These are phyloP conservation scores for Momotus momota DNA, from an alignment of 2,797 vertebrate genomes.

Conservation along the genomic window DNA sequence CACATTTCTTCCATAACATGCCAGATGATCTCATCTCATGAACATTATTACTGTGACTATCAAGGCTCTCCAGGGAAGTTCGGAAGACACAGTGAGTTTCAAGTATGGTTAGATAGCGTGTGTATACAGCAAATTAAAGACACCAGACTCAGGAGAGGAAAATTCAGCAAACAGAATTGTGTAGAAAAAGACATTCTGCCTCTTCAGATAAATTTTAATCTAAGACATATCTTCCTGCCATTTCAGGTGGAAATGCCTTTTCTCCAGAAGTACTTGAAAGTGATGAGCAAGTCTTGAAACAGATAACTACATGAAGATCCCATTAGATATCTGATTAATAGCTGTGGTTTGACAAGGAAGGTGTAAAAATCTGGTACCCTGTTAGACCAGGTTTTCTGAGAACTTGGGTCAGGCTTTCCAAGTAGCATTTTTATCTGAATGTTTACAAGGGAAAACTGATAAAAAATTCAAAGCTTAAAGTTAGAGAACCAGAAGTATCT, in stretches of 20 bases:
- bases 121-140: neutral
- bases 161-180: neutral
- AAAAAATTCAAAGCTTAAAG: neutral
- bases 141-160: neutral
- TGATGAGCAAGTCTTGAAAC: neutral
- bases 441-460: neutral
- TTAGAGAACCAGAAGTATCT: neutral
- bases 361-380: neutral
- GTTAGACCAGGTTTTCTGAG: neutral
- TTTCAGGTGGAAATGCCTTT: neutral
- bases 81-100: neutral
- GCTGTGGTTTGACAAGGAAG: neutral
- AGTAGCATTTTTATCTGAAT: neutral
- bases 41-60: conserved; percentile 1
- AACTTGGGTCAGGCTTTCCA: neutral
- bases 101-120: neutral
- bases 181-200: neutral
- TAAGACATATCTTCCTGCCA: neutral
- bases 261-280: neutral
- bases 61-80: neutral
- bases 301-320: neutral
- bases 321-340: neutral
- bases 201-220: neutral
- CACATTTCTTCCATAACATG: conserved; percentile 2
- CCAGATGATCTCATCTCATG: conserved; percentile 47